These are phyloP conservation scores for Cacoxenus indagator DNA, from an alignment of 2,888 invertebrate species.

Conservation along the genomic window DNA sequence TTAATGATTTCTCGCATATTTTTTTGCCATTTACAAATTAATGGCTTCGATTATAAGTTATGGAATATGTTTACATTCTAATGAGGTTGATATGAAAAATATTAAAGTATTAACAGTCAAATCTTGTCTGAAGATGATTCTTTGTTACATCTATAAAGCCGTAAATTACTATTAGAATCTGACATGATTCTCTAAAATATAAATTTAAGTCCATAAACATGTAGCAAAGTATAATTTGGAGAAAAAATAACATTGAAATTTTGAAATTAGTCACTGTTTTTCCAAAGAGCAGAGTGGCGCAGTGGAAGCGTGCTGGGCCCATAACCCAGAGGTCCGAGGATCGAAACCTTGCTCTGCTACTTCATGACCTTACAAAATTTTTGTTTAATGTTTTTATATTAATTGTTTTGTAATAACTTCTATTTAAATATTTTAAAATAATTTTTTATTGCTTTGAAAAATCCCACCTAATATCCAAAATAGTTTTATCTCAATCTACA, in stretches of 20 bases:
- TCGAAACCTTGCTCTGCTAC: conserved; percentile 9
- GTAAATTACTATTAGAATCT: too few species aligned
- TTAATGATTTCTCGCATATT: conserved; percentile 1
- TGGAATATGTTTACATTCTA: too few species aligned
- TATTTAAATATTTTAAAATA: conserved; percentile 27
- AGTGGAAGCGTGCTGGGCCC: conserved; percentile 11
- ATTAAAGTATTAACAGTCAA: too few species aligned
- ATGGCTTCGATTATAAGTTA: background rate
- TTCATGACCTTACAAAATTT: background rate
- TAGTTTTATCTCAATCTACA: too few species aligned
- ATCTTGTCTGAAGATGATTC: too few species aligned
- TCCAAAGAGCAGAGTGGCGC: background rate
- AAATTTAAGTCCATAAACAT: too few species aligned
- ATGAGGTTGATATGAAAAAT: too few species aligned
- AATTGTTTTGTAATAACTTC: background rate
- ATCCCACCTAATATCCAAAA: too few species aligned
- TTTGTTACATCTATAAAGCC: too few species aligned
- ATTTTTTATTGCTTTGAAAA: conserved; percentile 25
- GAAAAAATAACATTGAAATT: background rate
- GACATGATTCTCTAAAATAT: too few species aligned
- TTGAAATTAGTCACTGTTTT: background rate
- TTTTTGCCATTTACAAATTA: background rate
- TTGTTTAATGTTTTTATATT: background rate
- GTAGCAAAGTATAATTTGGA: background rate
- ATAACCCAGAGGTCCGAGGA: conserved; percentile 11